These are phyloP conservation scores for Notolabrus celidotus DNA, from an alignment of 2,797 vertebrate species.

Conservation along the genomic window DNA sequence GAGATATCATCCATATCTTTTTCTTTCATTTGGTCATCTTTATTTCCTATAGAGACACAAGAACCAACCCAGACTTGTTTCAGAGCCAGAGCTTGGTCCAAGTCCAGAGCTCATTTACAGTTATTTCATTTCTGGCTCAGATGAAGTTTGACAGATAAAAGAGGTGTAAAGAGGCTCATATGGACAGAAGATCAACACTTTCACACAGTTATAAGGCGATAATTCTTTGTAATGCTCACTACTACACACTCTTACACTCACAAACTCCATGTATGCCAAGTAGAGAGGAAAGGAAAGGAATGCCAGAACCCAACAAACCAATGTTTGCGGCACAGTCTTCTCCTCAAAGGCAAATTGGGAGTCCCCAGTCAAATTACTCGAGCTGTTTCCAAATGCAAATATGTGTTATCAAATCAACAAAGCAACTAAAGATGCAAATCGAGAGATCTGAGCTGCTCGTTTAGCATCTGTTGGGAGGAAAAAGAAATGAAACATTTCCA, in stretches of 20 bases:
- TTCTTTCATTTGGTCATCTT: neutral
- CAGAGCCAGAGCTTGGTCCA: conserved; percentile 68
- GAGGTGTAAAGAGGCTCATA: conserved; percentile 67
- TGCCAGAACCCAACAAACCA: conserved; percentile 49
- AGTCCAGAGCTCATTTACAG: conserved; percentile 86
- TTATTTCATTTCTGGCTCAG: conserved; percentile 86
- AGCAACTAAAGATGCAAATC: conserved; percentile 83
- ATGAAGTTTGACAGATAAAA: conserved; percentile 80
- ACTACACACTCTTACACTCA: conserved; percentile 36
- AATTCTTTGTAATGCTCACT: conserved; percentile 53
- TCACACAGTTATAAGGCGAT: conserved; percentile 28
- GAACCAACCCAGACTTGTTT: conserved; percentile 11
- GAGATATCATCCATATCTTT: neutral
- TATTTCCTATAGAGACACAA: neutral
- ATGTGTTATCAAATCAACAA: conserved; percentile 82
- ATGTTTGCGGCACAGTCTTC: conserved; percentile 59
- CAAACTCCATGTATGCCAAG: conserved; percentile 49
- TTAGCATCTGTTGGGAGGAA: conserved; percentile 76
- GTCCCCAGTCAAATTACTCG: conserved; percentile 87
- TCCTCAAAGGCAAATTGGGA: conserved; percentile 84
- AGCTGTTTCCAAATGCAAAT: conserved; percentile 84
- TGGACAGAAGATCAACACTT: conserved; percentile 79
- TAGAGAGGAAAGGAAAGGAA: conserved; percentile 49
- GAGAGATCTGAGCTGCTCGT: conserved; percentile 66
- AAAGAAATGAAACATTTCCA: conserved; percentile 81